phyloP scores from a whole-genome alignment of 2,797 vertebrate genomes.

The Psittacula derbiana region DNA sequence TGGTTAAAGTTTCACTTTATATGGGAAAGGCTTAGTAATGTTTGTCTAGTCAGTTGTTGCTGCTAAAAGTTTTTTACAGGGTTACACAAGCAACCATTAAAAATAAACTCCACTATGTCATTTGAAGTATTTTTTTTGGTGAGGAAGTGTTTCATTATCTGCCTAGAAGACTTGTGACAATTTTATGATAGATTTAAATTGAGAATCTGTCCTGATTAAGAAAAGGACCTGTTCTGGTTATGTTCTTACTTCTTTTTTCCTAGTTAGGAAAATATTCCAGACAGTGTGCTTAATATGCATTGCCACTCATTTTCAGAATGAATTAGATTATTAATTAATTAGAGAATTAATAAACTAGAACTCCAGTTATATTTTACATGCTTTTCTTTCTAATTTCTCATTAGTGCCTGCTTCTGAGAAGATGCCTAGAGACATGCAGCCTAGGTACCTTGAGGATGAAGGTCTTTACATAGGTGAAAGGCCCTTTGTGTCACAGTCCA shows the following conservation, averaged over 20 bases:
- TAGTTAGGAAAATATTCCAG: background rate
- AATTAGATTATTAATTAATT: background rate
- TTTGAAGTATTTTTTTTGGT: background rate
- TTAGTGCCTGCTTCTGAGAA: slow-evolving; percentile 87
- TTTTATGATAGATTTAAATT: background rate
- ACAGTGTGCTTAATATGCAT: background rate
- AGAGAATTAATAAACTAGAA: background rate
- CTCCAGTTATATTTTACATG: background rate
- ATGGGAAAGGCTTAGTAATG: background rate
- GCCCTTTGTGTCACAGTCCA: slow-evolving; percentile 79
- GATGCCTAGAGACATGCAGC: slow-evolving; percentile 87
- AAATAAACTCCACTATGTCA: background rate
- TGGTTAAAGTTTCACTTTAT: background rate
- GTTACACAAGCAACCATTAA: background rate
- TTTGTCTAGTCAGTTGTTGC: background rate
- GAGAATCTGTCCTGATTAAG: background rate
- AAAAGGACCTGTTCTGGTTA: background rate
- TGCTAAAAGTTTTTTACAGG: background rate
- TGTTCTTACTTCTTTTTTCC: background rate
- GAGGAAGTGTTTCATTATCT: background rate
- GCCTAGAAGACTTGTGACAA: background rate
- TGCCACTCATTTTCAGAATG: background rate
- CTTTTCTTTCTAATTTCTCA: background rate
- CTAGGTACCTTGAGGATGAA: slow-evolving; percentile 92
- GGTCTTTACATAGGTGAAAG: slow-evolving; percentile 92